Conservation (phyloP, 2,888 invertebrate genomes). For the Sisyra terminalis region DNA sequence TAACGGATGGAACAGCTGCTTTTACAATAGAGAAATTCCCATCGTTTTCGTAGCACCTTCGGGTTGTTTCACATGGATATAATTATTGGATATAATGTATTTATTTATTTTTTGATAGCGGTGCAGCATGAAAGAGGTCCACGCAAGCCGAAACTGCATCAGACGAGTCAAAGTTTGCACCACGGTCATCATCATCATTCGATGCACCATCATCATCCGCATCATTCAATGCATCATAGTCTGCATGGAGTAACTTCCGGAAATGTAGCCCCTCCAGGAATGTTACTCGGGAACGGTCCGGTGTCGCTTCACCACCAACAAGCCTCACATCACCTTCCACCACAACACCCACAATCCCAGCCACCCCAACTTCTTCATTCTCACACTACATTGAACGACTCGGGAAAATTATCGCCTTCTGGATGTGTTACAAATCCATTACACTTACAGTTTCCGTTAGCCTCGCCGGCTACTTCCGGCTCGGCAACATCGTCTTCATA, state of each 20-base stretch:
- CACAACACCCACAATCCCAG: slow-evolving; percentile 26
- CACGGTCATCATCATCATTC: slow-evolving; percentile 3
- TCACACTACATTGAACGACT: background rate
- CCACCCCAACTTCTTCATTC: too few species aligned
- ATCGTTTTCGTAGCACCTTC: too few species aligned
- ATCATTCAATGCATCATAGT: slow-evolving; percentile 16
- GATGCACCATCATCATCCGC: slow-evolving; percentile 19
- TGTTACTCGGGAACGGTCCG: slow-evolving; percentile 14
- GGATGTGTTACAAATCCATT: slow-evolving; percentile 6
- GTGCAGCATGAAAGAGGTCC: slow-evolving; percentile 96
- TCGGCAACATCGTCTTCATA: background rate
- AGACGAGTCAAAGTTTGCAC: slow-evolving; percentile 17
- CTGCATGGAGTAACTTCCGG: slow-evolving; percentile 12
- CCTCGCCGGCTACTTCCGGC: slow-evolving; percentile 5
- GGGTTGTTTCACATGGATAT: too few species aligned
- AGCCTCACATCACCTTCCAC: slow-evolving; percentile 27
- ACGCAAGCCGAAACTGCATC: slow-evolving; percentile 73
- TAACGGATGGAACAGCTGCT: too few species aligned
- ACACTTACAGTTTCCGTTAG: slow-evolving; percentile 8
- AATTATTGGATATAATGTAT: too few species aligned
- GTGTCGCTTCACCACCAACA: slow-evolving; percentile 22
- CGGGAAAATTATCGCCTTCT: background rate
- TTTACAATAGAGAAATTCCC: too few species aligned
- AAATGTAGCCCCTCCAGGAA: slow-evolving; percentile 13
- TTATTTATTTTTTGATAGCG: slow-evolving; percentile 36